Base-by-base conservation (phyloP, 2,888 invertebrate genomes). In the Chesias legatella region DNA sequence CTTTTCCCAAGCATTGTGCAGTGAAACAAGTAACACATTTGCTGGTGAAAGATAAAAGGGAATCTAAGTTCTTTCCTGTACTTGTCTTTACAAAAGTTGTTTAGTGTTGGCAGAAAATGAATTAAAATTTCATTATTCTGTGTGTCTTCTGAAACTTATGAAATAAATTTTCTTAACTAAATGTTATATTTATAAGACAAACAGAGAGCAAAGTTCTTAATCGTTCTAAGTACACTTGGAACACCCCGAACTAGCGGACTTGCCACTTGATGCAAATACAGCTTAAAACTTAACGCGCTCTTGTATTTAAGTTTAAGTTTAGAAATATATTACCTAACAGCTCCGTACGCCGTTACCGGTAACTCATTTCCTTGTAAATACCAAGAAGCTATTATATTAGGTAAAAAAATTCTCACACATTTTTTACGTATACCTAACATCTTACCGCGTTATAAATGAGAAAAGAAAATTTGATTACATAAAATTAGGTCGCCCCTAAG, bases 391-490 rank as follows among this genome's bases (percentile, higher is more conserved):
- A 10, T 31, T 5, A 10, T 10, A 6, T 1, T 24, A 6, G 31
- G 27, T 39, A 8, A 25, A 32, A 34, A 21, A 21, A 29, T 42
- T 28, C 21, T 8, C 32, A 38, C 24, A 21, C 30, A 32, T 32
- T 36, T 49, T 49, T 46, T 48, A 29, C 42, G 44, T 49, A 41
- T 43, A 41, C 39, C 36, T 37, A 47, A 58, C 60, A 61, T 56
- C 48, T 58, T 57, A 58, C 58, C 57, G 43, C 44, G 60, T 67
- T 63, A 63, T 63, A 67, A 70, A 68, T 57, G 60, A 51, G 57
- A 63, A 65, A 60, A 60, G 55, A 63, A 76, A 77, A 79, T 76
- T 75, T 70, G 67, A 76, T 79, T 76, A 79, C 60, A 66, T 62
- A 64, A 67, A 74, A 73, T 68, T 61, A 74, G 65, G 68, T 53